These are phyloP conservation scores for Pristis pectinata DNA, from an alignment of 2,797 vertebrate species.

Conservation along the genomic window DNA sequence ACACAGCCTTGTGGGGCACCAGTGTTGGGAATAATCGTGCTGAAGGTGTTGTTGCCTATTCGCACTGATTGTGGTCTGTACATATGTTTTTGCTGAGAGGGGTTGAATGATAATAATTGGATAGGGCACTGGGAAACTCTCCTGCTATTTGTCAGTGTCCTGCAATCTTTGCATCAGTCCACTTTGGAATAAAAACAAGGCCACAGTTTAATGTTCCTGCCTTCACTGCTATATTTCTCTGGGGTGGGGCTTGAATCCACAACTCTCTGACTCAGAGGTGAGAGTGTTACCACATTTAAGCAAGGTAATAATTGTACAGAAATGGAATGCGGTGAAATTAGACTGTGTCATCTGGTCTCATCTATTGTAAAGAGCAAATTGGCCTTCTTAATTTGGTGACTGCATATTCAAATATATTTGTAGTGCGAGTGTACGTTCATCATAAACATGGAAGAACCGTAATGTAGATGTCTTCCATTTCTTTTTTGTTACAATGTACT, in stretches of 20 bases:
- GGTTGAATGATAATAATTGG: background rate
- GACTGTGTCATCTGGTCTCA: background rate
- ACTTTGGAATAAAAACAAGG: background rate
- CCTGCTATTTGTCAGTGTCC: background rate
- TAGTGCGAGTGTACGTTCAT: background rate
- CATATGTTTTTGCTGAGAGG: background rate
- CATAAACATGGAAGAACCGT: background rate
- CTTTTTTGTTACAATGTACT: background rate
- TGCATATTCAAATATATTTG: background rate
- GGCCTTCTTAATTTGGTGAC: background rate
- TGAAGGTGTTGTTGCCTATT: too few species aligned
- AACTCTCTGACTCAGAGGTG: background rate
- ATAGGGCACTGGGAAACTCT: background rate
- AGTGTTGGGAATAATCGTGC: too few species aligned
- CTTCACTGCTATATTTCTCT: background rate
- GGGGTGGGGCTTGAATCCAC: slow-evolving; percentile 8
- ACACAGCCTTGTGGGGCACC: too few species aligned
- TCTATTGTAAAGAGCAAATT: background rate
- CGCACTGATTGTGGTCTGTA: too few species aligned
- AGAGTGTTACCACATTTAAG: background rate
- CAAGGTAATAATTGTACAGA: background rate
- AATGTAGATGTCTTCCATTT: background rate
- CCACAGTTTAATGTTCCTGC: background rate
- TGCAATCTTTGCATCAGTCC: background rate
- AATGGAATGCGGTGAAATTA: background rate